Evolutionary conservation across 1,140 invertebrate species (phyloP), one percentile per base, ranked within the genome.

Genomic region (Dendroctonus valens): DNA sequence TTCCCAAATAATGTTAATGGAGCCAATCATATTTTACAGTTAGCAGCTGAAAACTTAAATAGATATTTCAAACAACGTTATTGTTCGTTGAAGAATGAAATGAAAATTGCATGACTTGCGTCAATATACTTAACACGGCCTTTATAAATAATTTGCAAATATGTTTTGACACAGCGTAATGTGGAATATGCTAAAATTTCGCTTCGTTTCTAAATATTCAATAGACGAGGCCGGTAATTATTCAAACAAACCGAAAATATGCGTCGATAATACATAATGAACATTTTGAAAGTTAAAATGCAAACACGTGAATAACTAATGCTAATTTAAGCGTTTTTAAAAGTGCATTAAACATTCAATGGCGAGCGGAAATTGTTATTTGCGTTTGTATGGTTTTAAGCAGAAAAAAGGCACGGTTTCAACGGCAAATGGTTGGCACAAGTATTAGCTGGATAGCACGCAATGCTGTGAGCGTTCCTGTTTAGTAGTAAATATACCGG

Each of bases 301-400:
- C 9, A 48, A 41, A 59, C 58, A 59, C 58, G 58, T 59, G 58
- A 59, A 59, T 59, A 59, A 59, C 48, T 49, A 59, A 59, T 59
- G 58, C 58, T 59, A 59, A 59, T 59, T 48, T 37, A 38, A 59
- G 58, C 44, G 42, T 55, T 59, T 59, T 49, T 37, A 59, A 59
- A 59, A 59, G 12, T 49, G 42, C 58, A 59, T 59, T 48, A 59
- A 59, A 59, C 41, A 59, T 59, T 59, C 58, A 59, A 59, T 39
- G 58, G 42, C 12, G 46, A 59, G 44, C 58, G 58, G 58, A 59
- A 48, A 59, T 58, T 58, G 55, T 41, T 58, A 39, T 58, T 58
- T 58, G 55, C 55, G 50, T 52, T 52, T 26, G 50, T 26, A 26
- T 26, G 38, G 38, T 37, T 12, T 52, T 58, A 15, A 15, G 39